Conservation (phyloP, 1,140 invertebrate species). For the Procambarus clarkii region DNA sequence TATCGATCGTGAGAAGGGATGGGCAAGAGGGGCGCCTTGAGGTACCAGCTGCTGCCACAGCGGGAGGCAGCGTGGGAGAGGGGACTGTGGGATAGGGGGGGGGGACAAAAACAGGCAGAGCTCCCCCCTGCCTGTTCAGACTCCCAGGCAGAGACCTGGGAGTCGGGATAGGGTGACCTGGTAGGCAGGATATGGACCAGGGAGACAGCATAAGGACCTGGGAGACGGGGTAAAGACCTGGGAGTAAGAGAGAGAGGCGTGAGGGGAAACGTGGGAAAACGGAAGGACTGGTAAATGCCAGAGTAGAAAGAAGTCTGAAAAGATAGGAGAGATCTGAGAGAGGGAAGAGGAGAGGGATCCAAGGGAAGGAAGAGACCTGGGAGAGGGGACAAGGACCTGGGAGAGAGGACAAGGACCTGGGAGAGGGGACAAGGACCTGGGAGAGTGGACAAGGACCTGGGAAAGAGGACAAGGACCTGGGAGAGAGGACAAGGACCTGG, state of each 20-base stretch:
- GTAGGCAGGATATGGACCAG: not conserved
- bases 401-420: no score
- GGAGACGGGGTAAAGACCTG: not conserved
- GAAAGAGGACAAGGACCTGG: no score
- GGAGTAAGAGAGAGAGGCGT: not conserved
- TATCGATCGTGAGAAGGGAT: no score
- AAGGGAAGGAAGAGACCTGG: not conserved
- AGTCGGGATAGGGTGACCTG: not conserved
- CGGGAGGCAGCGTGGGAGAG: not conserved
- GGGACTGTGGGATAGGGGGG: not conserved
- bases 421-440: no score
- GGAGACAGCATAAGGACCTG: not conserved
- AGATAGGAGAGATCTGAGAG: slow-evolving; percentile 3
- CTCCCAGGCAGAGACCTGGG: not conserved
- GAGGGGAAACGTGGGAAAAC: slow-evolving; percentile 5
- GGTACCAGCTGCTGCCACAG: not conserved
- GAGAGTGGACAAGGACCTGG: no score
- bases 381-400: no score
- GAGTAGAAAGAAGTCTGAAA: no score
- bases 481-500: no score
- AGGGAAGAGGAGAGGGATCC: not conserved
- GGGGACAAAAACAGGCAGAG: not conserved
- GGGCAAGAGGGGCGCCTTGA: not conserved
- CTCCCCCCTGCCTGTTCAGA: no score
- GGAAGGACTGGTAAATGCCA: not conserved